Evolutionary conservation across 2,797 vertebrate species (phyloP), one percentile per base, ranked within the genome.

Genomic region (Huso huso): DNA sequence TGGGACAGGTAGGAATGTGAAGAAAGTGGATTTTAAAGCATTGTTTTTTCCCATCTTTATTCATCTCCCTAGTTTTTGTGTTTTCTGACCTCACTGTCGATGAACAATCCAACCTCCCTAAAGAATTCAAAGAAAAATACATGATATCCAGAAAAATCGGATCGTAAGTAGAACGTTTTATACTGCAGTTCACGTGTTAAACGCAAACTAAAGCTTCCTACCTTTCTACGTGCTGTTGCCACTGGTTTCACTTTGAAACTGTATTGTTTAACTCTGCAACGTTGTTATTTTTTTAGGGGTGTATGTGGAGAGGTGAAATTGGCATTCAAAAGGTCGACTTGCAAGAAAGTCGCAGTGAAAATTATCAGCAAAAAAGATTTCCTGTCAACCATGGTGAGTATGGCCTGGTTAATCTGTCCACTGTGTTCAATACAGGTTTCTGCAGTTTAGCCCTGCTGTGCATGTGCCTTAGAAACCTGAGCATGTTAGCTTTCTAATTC

Each of bases 221-320:
- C 12, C 37, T 49, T n/a, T 63, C 13, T 10, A 15, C 23, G 15
- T 23, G 6, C 49, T 65, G 50, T 65, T 15, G 50, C 23, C n/a
- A 15, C 5, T 9, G 37, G 62, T 49, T 60, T 73, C 74, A 77
- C 2, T 1, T 9, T 13, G 10, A 6, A 11, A 10, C 6, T 37
- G 18, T 15, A 12, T 18, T 49, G 10, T 48, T 7, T 53, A 52
- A 6, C 23, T 63, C 63, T 71, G 71, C 71, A 59, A 78, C 15
- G 61, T 52, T 66, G 69, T 13, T 75, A 70, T 74, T 72, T 73
- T 67, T 13, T 5, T 77, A 98, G 96, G 7, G 96, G 96, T 1
- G 94, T 95, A 73, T 98, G 96, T 67, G 96, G 96, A 1, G 95
- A 98, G 69, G 96, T 98, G 6, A 93, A 87, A 55, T 78, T 97